Evolutionary conservation across 2,888 invertebrate species (phyloP), one percentile per base, ranked within the genome.

Genomic region (Lasioglossum leucozonium): DNA sequence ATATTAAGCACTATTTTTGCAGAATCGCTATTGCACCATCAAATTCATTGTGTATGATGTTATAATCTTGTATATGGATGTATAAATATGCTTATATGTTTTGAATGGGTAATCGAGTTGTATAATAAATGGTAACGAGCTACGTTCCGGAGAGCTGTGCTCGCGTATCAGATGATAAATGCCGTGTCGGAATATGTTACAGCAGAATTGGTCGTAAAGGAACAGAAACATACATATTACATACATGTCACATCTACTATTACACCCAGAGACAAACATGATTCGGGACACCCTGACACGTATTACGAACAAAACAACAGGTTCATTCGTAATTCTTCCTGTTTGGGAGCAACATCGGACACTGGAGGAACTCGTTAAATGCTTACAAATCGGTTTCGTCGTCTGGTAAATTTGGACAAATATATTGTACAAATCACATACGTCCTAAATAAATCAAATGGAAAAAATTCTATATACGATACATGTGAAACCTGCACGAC

Each of bases 111-210:
- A 65, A 65, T 18, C 34, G 65, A 34, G 34, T 65, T 34, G 65
- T 65, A 30, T 34, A 34, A 34, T 62, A 62, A 58, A 58, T 58
- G 58, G 58, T 58, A 58, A 58, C 58, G 58, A 30, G 58, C 26
- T 10, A 58, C 58, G 26, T 58, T 30, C 26, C 58, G 26, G 26
- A 1, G 26, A 26, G 13, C 26, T 13, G 13, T 58, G 58, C 13
- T 58, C 58, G 2, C 26, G 26, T 26, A 58, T 58, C 58, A 58
- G 58, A 18, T 18, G 34, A 34, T 22, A 72, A 55, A 16, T 42
- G 16, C 44, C 42, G 42, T 62, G 62, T 62, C 62, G 71, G 13
- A 71, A 34, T 65, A n/a, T n/a, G 55, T 65, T 65, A 76, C 76
- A 42, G 51, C 69, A 69, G 34, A 65, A 47, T 47, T 40, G 26